Evolutionary conservation across 2,113 vertebrate genomes (phyloP), one percentile per base, ranked within the genome.

Genomic region (Gasterosteus nipponicus): DNA sequence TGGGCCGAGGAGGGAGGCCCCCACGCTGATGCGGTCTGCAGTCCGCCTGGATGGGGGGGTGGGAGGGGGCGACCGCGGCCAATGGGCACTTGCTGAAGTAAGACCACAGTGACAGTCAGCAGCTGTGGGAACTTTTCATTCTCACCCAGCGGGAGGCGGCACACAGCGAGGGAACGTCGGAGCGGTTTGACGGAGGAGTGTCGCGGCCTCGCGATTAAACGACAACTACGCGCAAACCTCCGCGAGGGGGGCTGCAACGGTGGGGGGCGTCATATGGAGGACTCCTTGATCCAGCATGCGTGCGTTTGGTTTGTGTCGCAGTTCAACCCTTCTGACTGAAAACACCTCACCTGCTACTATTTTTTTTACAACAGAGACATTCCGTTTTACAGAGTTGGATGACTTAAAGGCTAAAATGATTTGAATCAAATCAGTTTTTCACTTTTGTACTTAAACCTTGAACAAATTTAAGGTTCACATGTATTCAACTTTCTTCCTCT

Each of bases 71-170:
- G 59, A 86, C 83, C 38, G 81, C 73, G 74, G 86, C 86, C 89
- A 86, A 75, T 82, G 87, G 87, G 79, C 78, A 67, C 84, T 85
- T 73, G 83, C 85, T 92, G 91, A 90, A 87, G 86, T 73, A 86
- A 84, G 87, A 84, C 81, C 87, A 78, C 87, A 83, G 87, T 91
- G 93, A 91, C 92, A 91, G 89, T 83, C 59, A 92, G 89, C 92
- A 92, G 91, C 92, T 93, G 90, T 69, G 87, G 80, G 88, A 89
- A 91, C 88, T 93, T 89, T 89, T 91, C 76, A 87, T 83, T 86
- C 77, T 82, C 83, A 47, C 90, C 79, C 88, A 75, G 74, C 71
- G 71, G 77, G 89, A 90, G 88, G 85, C 78, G 42, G 71, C 15
- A 57, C 78, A 85, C 72, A 89, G 88, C 71, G 87, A 77, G 7